Percentiles rank a stretch among this genome's conserved stretches.
phyloP scores from a whole-genome alignment of 1,140 invertebrate species.

The Drosophila arizonae region DNA sequence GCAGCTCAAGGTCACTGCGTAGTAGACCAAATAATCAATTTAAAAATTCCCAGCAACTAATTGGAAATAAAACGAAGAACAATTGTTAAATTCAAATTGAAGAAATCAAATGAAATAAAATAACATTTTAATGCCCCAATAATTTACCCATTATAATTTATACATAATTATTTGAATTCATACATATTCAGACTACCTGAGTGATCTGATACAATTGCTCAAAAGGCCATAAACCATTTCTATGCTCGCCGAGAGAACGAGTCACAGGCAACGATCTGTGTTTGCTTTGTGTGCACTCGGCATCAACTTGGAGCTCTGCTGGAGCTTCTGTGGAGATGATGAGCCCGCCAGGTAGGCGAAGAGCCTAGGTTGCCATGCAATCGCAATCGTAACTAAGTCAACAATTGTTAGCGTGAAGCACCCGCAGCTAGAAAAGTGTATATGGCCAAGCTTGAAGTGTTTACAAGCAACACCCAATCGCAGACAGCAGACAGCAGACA shows the following conservation, averaged over 20 bases:
- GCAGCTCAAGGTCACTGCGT: conserved; percentile 61
- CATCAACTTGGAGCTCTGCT: no score
- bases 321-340: no score
- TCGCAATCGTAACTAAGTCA: no score
- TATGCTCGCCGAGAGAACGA: conserved; percentile 53
- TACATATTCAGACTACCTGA: conserved; percentile 15
- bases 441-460: conserved; percentile 44
- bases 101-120: no score
- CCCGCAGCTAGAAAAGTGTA: conserved; percentile 19
- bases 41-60: conserved; percentile 9
- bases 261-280: conserved; percentile 77
- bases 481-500: no score
- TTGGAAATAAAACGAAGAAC: no score
- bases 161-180: conserved; percentile 76
- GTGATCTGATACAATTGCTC: conserved; percentile 14
- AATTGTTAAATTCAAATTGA: no score
- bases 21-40: conserved; percentile 20
- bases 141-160: conserved; percentile 47
- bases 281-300: conserved; percentile 18
- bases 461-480: conserved; percentile 13
- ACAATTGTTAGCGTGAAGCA: no score
- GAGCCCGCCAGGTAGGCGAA: no score
- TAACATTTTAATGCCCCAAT: no score
- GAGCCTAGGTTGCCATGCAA: no score
- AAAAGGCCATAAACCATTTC: no score